Evolutionary conservation across 2,797 vertebrate species (phyloP), one percentile per base, ranked within the genome.

Genomic region (Ibycter americanus): DNA sequence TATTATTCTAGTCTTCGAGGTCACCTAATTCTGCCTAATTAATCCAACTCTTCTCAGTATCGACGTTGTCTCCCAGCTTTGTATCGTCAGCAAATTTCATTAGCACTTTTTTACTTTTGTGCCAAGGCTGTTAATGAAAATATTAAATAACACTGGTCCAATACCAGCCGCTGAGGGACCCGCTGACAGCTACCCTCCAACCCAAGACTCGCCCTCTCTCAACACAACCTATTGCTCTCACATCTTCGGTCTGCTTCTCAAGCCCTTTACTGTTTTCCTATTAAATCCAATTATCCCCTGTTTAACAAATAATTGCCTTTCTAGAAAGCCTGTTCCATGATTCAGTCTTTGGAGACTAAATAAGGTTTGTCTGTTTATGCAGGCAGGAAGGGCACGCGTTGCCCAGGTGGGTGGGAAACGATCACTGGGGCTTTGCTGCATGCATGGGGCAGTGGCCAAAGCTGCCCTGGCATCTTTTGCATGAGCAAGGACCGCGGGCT

Each of bases 401-500:
- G 34, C 66, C 52, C 82, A 71, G 14, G 27, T 14, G 22, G 42
- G 27, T 17, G 20, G 38, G 40, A 16, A 85, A 13, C 3, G 0
- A 15, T 23, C 42, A 1, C 38, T 5, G 29, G 14, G 15, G 18
- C 40, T 31, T 4, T 14, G 8, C 18, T 15, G 20, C 2, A 0
- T 0, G 2, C 12, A 11, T 1, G 5, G 18, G 34, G 27, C 61
- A 86, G 61, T 44, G 44, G 32, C 18, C 63, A 80, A 72, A 80
- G 22, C 22, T 68, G 54, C 27, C 27, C 15, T 11, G 20, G 6
- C 3, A 3, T 3, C 21, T 27, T 32, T 5, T 2, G 12, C 6
- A 0, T 1, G 16, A 59, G 44, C 10, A 42, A 8, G 14, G 27
- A 27, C 13, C 12, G 2, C 0, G 1, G 10, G 19, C 32, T 11